Evolutionary conservation across 2,888 invertebrate genomes (phyloP).

Genomic region (Phengaris alcon): DNA sequence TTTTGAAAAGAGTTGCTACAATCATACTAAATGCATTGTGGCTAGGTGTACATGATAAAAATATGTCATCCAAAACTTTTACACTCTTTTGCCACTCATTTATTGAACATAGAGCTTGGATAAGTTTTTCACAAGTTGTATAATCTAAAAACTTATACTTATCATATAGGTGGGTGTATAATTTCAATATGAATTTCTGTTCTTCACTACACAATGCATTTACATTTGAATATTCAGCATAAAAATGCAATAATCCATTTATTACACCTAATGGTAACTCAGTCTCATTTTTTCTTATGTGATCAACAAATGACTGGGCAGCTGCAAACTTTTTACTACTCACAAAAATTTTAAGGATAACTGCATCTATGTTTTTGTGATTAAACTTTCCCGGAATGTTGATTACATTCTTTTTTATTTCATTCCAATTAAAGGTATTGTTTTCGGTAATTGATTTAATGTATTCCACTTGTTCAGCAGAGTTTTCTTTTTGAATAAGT

Average conservation of each 20-base stretch:
- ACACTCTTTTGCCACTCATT: conserved; percentile 81
- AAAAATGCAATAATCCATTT: conserved; percentile 78
- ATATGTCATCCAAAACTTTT: conserved; percentile 80
- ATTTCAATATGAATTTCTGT: conserved; percentile 74
- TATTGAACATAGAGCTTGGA: conserved; percentile 82
- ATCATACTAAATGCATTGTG: conserved; percentile 73
- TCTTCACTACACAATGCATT: conserved; percentile 62
- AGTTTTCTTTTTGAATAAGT: conserved; percentile 25
- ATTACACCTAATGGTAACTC: conserved; percentile 78
- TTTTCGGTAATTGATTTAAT: conserved; percentile 49
- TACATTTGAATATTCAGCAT: conserved; percentile 59
- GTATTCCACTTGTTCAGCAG: conserved; percentile 55
- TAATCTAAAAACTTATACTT: conserved; percentile 81
- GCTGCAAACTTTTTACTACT: conserved; percentile 60
- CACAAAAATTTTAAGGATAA: conserved; percentile 77
- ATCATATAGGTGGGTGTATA: conserved; percentile 68
- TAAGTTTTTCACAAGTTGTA: conserved; percentile 78
- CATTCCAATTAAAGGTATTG: conserved; percentile 58
- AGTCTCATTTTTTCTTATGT: conserved; percentile 68
- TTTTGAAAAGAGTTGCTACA: conserved; percentile 79
- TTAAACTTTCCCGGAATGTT: conserved; percentile 58
- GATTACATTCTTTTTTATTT: conserved; percentile 64
- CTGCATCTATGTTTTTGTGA: conserved; percentile 79
- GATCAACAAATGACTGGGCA: conserved; percentile 79
- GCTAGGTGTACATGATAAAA: conserved; percentile 68